Base-by-base conservation (phyloP, 2,113 vertebrate genomes). In the Amblyopsis rosae region DNA sequence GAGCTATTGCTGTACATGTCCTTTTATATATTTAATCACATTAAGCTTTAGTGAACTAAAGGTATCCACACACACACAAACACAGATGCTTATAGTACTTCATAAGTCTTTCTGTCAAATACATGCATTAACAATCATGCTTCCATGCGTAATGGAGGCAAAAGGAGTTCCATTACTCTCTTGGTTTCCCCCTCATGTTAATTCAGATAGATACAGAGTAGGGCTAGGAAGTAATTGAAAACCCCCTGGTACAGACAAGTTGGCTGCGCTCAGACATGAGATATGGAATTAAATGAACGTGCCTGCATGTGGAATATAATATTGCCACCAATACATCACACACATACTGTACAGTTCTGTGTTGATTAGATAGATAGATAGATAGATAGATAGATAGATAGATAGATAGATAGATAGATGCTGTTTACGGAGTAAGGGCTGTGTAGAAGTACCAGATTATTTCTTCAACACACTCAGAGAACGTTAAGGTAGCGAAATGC, bases 141-240 rank as follows among this genome's bases (percentile, higher is more conserved):
- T 17, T 9, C n/a, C 7, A 45, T 71, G 57, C 62, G 33, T 63
- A 82, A 82, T 56, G 65, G 15, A 65, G 3, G 55, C 56, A 54
- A 73, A 2, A 16, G 4, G 33, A 78, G 81, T 82, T 61, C 83
- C 82, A 84, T 89, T 72, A 79, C 65, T 72, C 71, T 49, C 81
- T 78, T 45, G 50, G 78, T 60, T 59, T 69, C 59, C 59, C 70
- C 48, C 59, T 76, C 65, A 9, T 67, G 62, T 69, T 86, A 74
- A 83, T 81, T 88, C 66, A 8, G 54, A 3, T 45, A 41, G 70
- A 65, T 59, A 59, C 72, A 74, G 76, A 63, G 63, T 71, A 62
- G 33, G 57, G 59, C 58, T 67, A 62, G 53, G 46, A 80, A 68
- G 70, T 90, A 87, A 88, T 90, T 89, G 82, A 89, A 88, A 90